Percentiles rank a stretch among this genome's conserved stretches.
Conservation (phyloP, 2,888 invertebrate species). For the Coleophora deauratella region DNA sequence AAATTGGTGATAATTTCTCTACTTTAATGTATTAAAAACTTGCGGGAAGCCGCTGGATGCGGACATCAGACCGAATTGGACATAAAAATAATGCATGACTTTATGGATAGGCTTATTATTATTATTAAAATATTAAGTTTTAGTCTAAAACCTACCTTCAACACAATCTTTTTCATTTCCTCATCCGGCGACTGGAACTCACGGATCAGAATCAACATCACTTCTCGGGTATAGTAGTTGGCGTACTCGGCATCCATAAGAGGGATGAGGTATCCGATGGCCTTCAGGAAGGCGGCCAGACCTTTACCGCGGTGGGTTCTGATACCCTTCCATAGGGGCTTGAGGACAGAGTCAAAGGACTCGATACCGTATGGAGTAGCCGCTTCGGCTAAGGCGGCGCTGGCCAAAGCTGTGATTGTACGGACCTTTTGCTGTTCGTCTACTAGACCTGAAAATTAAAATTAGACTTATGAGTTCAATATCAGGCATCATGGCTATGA, state of each 20-base stretch:
- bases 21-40: too few relatives aligned
- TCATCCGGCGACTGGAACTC: constrained; percentile 99
- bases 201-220: constrained; percentile 96
- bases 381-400: constrained; percentile 98
- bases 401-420: constrained; percentile 98
- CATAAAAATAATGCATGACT: not conserved
- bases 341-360: constrained; percentile 99
- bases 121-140: not conserved
- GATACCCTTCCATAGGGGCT: constrained; percentile 99
- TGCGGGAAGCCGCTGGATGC: too few relatives aligned
- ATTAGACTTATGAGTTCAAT: not conserved
- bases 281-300: constrained; percentile 98
- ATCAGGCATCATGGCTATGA: too few relatives aligned
- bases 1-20: too few relatives aligned
- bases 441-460: constrained; percentile 78
- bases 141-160: constrained; percentile 79
- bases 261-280: constrained; percentile 99
- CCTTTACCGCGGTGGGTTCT: constrained; percentile 93
- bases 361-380: constrained; percentile 99
- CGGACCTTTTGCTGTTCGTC: constrained; percentile 99
- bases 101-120: not conserved
- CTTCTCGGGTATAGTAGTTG: constrained; percentile 99
- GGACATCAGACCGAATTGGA: too few relatives aligned
- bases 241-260: constrained; percentile 99
- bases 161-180: constrained; percentile 99